Evolutionary conservation across 2,888 invertebrate species (phyloP).

Genomic region (Sialis lutaria): DNA sequence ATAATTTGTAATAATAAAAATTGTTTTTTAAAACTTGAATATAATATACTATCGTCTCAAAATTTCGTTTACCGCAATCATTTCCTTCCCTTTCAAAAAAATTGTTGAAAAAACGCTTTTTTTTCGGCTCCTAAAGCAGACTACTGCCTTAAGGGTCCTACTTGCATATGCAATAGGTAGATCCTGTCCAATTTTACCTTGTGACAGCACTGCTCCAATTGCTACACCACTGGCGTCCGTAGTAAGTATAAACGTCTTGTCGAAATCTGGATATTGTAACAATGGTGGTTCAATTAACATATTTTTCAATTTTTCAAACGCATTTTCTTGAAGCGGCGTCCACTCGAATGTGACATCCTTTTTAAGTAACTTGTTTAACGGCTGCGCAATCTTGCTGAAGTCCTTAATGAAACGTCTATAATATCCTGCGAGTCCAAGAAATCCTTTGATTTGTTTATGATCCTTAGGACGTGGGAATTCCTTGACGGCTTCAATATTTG

Average conservation of each 20-base stretch:
- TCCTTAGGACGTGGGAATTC: conserved; percentile 12
- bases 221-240: background rate
- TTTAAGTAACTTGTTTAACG: conserved; percentile 10
- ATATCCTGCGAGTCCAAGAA: conserved; percentile 13
- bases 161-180: background rate
- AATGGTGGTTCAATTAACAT: conserved; percentile 8
- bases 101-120: too few relatives aligned
- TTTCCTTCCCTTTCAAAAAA: too few relatives aligned
- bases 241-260: background rate
- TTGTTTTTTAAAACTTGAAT: too few relatives aligned
- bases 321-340: conserved; percentile 15
- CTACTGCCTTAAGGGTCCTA: background rate
- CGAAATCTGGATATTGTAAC: conserved; percentile 1
- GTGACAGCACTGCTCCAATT: background rate
- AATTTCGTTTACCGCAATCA: too few relatives aligned
- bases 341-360: conserved; percentile 5
- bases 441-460: conserved; percentile 14
- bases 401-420: conserved; percentile 15
- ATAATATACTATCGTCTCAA: too few relatives aligned
- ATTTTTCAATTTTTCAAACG: conserved; percentile 21
- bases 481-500: conserved; percentile 11
- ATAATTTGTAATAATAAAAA: too few relatives aligned
- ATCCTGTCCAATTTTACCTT: background rate
- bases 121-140: too few relatives aligned
- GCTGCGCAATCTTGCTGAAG: conserved; percentile 11